Conservation (phyloP, 2,113 vertebrate species). For the Corythornis cristatus region DNA sequence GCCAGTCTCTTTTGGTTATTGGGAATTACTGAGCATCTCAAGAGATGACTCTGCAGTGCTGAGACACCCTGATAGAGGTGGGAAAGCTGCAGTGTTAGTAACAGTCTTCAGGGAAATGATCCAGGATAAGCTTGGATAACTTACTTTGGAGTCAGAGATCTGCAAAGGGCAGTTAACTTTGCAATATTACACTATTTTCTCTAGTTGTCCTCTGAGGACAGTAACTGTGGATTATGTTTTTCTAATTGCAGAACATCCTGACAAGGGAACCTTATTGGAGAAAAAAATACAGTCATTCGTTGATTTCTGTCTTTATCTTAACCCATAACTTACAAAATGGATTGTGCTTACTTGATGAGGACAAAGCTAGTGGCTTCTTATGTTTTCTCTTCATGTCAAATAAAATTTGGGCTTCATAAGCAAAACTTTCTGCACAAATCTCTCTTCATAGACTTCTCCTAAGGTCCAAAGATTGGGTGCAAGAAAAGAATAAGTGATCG, state of each 20-base stretch:
- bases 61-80: background rate
- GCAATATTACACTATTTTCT: background rate
- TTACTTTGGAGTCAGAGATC: background rate
- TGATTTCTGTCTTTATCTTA: background rate
- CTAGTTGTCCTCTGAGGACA: background rate
- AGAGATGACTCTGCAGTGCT: background rate
- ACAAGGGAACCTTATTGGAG: background rate
- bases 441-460: background rate
- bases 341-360: background rate
- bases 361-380: background rate
- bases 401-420: background rate
- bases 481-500: background rate
- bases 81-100: background rate
- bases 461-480: background rate
- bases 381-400: background rate
- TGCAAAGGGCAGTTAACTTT: background rate
- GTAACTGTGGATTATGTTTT: background rate
- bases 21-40: background rate
- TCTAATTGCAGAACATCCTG: background rate
- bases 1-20: background rate
- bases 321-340: background rate
- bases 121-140: background rate
- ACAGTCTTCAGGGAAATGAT: background rate
- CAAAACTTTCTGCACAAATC: background rate
- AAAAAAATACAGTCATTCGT: background rate